Percentiles rank a stretch among this genome's conserved stretches.
These are phyloP conservation scores for Propithecus coquereli DNA, from an alignment of 2,113 vertebrate genomes.

Conservation along the genomic window DNA sequence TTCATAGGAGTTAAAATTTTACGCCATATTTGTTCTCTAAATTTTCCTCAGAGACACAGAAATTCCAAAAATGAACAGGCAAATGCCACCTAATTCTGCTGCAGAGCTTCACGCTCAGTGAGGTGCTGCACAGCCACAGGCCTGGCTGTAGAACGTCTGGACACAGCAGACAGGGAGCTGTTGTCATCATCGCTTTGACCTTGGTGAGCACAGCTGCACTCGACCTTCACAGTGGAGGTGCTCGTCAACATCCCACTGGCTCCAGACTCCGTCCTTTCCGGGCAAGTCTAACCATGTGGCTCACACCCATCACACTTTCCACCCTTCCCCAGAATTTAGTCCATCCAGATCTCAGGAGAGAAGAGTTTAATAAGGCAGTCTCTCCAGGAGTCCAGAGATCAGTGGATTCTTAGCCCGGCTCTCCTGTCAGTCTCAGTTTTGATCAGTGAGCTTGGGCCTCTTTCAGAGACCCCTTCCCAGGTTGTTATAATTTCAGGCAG, in stretches of 20 bases:
- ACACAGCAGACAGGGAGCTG: too few relatives aligned
- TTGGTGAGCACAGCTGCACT: fast-evolving
- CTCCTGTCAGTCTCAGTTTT: neutral
- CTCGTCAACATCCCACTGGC: neutral
- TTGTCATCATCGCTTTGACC: neutral
- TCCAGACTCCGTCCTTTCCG: neutral
- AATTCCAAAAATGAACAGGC: neutral
- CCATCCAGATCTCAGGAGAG: neutral
- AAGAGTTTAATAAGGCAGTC: neutral
- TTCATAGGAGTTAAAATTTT: neutral
- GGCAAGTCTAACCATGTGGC: neutral
- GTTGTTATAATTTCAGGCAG: neutral
- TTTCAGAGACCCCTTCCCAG: neutral
- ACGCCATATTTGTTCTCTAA: neutral
- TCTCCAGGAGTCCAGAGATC: neutral
- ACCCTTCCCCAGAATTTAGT: neutral
- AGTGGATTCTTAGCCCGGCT: neutral
- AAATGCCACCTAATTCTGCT: neutral
- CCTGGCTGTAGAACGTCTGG: too few relatives aligned
- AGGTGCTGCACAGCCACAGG: neutral
- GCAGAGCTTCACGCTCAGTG: fast-evolving
- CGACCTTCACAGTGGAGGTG: neutral
- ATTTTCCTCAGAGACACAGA: neutral
- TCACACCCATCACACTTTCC: too few relatives aligned
- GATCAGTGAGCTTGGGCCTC: neutral